Conservation (phyloP, 2,888 invertebrate species). For the Xylota sylvarum region DNA sequence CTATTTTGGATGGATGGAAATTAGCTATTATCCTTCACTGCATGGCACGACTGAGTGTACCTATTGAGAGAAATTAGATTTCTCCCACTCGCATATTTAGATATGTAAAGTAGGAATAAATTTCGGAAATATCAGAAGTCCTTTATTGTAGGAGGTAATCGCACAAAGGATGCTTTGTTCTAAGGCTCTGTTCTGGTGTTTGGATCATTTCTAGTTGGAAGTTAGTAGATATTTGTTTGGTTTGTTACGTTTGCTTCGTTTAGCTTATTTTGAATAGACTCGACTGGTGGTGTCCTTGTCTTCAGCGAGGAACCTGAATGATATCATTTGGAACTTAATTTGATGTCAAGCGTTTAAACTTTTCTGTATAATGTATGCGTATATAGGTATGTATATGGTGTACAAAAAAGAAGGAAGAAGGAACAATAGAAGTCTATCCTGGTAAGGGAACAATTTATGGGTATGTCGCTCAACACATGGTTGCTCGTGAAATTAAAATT, state of each 20-base stretch:
- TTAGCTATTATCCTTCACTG: conserved; percentile 21
- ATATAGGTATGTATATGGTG: background rate
- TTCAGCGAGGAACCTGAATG: conserved; percentile 8
- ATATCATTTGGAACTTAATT: conserved; percentile 39
- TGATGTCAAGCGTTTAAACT: conserved; percentile 24
- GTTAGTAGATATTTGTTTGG: background rate
- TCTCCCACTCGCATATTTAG: conserved; percentile 9
- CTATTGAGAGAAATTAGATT: conserved; percentile 16
- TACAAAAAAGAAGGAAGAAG: background rate
- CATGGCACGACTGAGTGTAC: background rate
- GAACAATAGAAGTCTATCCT: background rate
- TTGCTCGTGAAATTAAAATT: conserved; percentile 5
- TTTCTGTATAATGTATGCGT: background rate
- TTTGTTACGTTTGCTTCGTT: background rate
- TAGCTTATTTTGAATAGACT: background rate
- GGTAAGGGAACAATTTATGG: background rate
- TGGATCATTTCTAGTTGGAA: background rate
- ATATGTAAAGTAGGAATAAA: conserved; percentile 50
- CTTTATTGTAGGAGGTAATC: conserved; percentile 18
- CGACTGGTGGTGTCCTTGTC: background rate
- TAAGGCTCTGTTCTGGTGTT: background rate
- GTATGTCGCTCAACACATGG: background rate
- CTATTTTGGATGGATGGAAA: conserved; percentile 17
- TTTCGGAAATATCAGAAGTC: conserved; percentile 22
- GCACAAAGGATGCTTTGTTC: conserved; percentile 3